Conservation (phyloP, 2,113 vertebrate species). For the Himantopus leucocephalus region DNA sequence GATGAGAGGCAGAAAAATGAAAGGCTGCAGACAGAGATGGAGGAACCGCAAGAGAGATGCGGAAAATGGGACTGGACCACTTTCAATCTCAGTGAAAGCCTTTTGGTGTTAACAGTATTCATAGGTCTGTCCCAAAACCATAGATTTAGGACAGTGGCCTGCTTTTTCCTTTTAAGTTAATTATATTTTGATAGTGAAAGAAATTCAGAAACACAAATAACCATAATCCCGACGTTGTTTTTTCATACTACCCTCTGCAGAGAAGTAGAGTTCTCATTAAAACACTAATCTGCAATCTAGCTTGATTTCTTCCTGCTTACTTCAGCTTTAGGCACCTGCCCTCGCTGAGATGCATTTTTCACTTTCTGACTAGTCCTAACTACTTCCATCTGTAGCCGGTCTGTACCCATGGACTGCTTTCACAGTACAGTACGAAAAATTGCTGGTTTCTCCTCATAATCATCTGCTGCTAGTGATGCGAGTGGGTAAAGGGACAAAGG, state of each 20-base stretch:
- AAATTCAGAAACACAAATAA: not conserved
- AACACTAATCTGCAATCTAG: not conserved
- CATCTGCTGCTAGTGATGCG: not conserved
- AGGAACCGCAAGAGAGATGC: not conserved
- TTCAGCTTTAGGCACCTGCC: not conserved
- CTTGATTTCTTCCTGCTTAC: not conserved
- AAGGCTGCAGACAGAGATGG: not conserved
- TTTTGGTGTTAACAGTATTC: not conserved
- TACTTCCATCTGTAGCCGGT: not conserved
- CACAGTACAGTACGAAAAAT: not conserved
- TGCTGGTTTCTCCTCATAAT: not conserved
- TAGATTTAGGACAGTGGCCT: not conserved
- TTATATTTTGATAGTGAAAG: not conserved
- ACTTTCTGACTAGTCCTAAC: not conserved
- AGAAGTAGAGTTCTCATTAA: not conserved
- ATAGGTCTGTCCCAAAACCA: not conserved
- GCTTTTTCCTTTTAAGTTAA: not conserved
- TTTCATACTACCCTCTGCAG: not conserved
- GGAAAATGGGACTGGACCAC: not conserved
- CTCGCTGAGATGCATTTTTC: slow-evolving; percentile 18
- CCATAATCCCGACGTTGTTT: not conserved
- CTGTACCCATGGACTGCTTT: not conserved
- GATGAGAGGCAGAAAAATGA: not conserved
- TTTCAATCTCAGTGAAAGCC: slow-evolving; percentile 7
- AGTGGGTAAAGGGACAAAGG: slow-evolving; percentile 13